Percentiles rank a stretch among this genome's conserved stretches.
Evolutionary conservation across 1,140 invertebrate genomes (phyloP).

Genomic region (Samia ricini): DNA sequence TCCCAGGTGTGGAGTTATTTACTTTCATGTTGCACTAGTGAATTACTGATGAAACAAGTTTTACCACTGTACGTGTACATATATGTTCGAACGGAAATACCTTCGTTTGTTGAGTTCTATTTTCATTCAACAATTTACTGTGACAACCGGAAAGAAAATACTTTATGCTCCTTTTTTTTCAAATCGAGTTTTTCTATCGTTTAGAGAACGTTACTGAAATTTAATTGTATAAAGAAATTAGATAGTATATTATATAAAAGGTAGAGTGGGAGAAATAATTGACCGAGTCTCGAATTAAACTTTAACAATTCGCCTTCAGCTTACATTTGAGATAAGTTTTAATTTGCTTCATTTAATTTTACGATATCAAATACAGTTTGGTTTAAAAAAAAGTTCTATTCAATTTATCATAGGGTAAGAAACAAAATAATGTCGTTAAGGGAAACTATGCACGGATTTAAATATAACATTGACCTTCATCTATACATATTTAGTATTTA

Average conservation of each 20-base stretch:
- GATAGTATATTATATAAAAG: too few species aligned
- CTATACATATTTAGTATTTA: neutral
- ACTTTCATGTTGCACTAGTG: neutral
- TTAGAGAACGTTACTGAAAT: too few species aligned
- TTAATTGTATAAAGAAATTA: too few species aligned
- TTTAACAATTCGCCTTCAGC: too few species aligned
- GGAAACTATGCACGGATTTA: neutral
- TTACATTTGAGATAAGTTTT: too few species aligned
- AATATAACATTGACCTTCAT: neutral
- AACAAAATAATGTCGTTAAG: neutral
- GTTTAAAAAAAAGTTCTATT: too few species aligned
- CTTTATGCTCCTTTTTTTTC: neutral
- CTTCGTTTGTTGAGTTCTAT: neutral
- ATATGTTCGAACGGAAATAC: neutral
- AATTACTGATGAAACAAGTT: neutral
- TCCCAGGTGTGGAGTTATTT: neutral
- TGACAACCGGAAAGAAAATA: neutral
- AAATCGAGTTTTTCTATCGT: neutral
- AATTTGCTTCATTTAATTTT: too few species aligned
- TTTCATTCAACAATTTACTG: neutral
- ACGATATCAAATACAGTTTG: too few species aligned
- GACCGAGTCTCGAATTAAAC: too few species aligned
- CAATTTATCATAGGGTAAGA: too few species aligned
- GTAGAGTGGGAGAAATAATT: too few species aligned
- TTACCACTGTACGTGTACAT: neutral